Evolutionary conservation across 2,888 invertebrate genomes (phyloP).

Genomic region (Morpho achilles): DNA sequence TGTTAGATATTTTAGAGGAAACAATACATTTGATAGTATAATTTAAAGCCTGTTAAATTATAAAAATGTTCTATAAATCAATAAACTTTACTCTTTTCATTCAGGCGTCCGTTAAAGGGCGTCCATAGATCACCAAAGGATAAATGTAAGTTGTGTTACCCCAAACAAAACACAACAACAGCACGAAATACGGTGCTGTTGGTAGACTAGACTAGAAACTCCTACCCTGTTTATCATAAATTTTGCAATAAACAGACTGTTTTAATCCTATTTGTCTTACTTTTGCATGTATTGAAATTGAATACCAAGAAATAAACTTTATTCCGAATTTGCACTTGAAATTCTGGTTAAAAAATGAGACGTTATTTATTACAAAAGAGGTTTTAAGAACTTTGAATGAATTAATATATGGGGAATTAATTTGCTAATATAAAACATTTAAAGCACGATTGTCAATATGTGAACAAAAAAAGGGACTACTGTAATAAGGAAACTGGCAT

Average conservation of each 20-base stretch:
- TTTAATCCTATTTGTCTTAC: too few species aligned
- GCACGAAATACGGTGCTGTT: slow-evolving; percentile 51
- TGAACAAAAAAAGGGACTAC: background rate
- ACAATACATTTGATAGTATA: background rate
- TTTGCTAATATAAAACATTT: slow-evolving; percentile 4
- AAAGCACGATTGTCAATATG: background rate
- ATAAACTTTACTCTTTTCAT: slow-evolving; percentile 48
- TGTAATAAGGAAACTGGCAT: slow-evolving; percentile 30
- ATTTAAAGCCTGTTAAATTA: background rate
- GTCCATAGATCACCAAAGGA: slow-evolving; percentile 74
- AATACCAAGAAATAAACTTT: slow-evolving; percentile 17
- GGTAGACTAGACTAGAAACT: slow-evolving; percentile 11
- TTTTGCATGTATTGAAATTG: too few species aligned
- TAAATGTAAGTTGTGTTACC: slow-evolving; percentile 69
- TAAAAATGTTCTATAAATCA: slow-evolving; percentile 38
- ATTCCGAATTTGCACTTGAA: too few species aligned
- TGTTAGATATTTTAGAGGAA: background rate
- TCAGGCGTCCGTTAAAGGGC: slow-evolving; percentile 77
- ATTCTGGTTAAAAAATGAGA: too few species aligned
- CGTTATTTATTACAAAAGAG: too few species aligned
- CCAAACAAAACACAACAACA: slow-evolving; percentile 33
- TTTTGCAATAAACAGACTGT: too few species aligned
- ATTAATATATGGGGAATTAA: too few species aligned
- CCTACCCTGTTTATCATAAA: slow-evolving; percentile 8
- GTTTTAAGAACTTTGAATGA: too few species aligned